Evolutionary conservation across 2,888 invertebrate species (phyloP).

Genomic region (Microctonus brassicae): DNA sequence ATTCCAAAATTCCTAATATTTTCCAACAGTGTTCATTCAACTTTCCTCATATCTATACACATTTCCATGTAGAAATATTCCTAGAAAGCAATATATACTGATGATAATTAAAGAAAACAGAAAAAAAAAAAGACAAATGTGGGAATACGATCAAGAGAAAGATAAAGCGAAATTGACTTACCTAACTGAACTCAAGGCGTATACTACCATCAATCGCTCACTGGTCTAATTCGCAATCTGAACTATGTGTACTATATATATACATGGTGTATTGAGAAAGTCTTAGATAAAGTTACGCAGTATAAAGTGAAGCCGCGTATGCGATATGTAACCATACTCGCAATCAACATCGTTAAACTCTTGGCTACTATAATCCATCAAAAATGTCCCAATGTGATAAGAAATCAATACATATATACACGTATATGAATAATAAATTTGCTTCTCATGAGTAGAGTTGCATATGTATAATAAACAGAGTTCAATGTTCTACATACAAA

Average conservation of each 20-base stretch:
- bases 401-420: not conserved
- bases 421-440: too few species aligned
- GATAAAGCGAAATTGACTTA: not conserved
- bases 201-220: not conserved
- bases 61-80: too few species aligned
- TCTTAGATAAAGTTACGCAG: not conserved
- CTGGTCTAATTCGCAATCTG: not conserved
- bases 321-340: not conserved
- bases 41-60: too few species aligned
- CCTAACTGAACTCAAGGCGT: not conserved
- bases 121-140: constrained; percentile 25
- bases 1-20: too few species aligned
- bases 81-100: not conserved
- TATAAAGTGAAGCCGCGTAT: not conserved
- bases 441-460: not conserved
- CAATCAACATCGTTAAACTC: constrained; percentile 26
- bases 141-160: not conserved
- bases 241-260: not conserved
- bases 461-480: not conserved
- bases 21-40: too few species aligned
- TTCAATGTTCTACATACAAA: not conserved
- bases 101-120: constrained; percentile 24
- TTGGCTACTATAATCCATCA: constrained; percentile 37
- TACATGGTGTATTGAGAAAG: not conserved
- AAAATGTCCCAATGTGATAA: constrained; percentile 30